phyloP scores from a whole-genome alignment of 2,797 vertebrate species.

The Phoxinus dragarum region DNA sequence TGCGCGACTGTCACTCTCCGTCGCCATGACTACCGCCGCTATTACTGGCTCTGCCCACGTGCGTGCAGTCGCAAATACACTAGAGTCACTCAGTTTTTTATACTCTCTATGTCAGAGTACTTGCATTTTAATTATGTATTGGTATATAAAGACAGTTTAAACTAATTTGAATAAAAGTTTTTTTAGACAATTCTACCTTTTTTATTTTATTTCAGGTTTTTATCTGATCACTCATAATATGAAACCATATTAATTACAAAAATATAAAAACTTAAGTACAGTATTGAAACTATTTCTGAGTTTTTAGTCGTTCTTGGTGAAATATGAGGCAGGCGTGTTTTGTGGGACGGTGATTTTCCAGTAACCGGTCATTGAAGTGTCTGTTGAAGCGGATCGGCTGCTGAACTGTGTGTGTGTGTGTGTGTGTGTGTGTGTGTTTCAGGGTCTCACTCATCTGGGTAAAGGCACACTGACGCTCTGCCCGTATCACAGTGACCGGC shows the following conservation, averaged over 20 bases:
- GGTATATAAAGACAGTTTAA: no score
- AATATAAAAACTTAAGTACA: no score
- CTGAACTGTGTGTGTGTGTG: neutral
- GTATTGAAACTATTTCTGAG: neutral
- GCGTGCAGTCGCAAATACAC: no score
- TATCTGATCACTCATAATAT: neutral
- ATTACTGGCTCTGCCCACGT: no score
- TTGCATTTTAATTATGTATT: no score
- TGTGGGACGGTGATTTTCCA: neutral
- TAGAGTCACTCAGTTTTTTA: no score
- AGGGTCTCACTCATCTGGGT: slow-evolving; percentile 98
- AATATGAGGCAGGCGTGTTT: neutral
- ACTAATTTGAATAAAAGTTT: no score
- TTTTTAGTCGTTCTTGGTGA: neutral
- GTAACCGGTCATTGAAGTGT: neutral
- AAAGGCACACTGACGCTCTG: slow-evolving; percentile 97
- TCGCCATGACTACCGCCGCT: no score
- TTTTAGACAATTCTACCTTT: no score
- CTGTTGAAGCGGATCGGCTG: neutral
- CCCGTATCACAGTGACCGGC: slow-evolving; percentile 97
- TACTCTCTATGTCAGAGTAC: no score
- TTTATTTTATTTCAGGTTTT: neutral
- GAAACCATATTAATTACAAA: neutral
- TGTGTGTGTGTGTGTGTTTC: slow-evolving; percentile 49
- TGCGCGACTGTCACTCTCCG: no score